Evolutionary conservation across 1,140 invertebrate species (phyloP).

Genomic region (Ips nitidus): DNA sequence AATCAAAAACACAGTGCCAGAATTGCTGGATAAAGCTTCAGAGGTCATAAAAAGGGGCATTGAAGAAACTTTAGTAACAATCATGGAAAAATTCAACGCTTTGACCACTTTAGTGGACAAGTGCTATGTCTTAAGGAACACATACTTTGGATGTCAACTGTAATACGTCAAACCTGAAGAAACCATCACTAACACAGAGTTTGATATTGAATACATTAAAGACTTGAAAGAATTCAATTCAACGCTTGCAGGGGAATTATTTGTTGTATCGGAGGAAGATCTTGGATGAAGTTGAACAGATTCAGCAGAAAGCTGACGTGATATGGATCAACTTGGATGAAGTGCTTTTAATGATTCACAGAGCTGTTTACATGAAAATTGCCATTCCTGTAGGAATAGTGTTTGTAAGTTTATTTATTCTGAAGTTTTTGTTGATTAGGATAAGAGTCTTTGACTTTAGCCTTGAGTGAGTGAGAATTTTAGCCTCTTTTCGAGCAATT

Average conservation of each 20-base stretch:
- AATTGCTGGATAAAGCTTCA: constrained; percentile 60
- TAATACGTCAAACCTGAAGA: constrained; percentile 33
- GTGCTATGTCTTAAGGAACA: constrained; percentile 42
- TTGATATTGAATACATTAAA: constrained; percentile 55
- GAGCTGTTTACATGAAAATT: constrained; percentile 60
- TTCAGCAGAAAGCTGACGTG: constrained; percentile 53
- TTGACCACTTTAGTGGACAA: constrained; percentile 61
- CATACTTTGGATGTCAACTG: constrained; percentile 7
- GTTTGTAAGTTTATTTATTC: constrained; percentile 59
- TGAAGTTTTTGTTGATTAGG: neutral
- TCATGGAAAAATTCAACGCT: constrained; percentile 64
- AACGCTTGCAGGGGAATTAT: no score
- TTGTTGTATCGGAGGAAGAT: constrained; percentile 56
- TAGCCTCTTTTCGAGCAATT: no score
- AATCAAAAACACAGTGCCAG: constrained; percentile 56
- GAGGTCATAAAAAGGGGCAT: constrained; percentile 56
- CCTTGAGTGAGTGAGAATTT: no score
- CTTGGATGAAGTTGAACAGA: constrained; percentile 57
- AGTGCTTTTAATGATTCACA: constrained; percentile 58
- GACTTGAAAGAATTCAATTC: constrained; percentile 58
- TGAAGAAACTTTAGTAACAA: constrained; percentile 56
- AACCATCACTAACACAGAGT: constrained; percentile 40
- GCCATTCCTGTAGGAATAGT: constrained; percentile 64
- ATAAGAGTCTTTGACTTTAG: constrained; percentile 2
- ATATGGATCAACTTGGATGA: constrained; percentile 53